These are phyloP conservation scores for Sphenopsis melanotis DNA, from an alignment of 2,797 vertebrate genomes.

Conservation along the genomic window DNA sequence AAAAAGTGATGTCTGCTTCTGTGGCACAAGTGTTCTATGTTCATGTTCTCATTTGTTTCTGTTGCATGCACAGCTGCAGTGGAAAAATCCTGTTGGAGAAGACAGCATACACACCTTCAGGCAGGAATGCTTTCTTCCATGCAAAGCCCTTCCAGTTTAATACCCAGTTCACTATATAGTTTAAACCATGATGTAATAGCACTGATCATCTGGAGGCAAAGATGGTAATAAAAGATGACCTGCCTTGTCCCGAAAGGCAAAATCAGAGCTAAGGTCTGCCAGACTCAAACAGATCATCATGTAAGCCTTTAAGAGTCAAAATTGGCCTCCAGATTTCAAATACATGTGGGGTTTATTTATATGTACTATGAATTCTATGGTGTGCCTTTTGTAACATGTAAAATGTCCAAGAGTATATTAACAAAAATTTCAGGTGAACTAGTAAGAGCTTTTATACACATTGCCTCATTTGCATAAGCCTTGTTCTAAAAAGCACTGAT, in stretches of 20 bases:
- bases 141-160: background rate
- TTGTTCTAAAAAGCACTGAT: background rate
- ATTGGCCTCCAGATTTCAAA: background rate
- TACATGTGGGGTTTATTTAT: background rate
- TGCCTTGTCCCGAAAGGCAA: background rate
- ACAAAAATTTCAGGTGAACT: slow-evolving; percentile 31
- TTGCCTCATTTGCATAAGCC: background rate
- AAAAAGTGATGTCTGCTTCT: background rate
- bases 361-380: background rate
- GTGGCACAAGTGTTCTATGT: background rate
- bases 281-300: background rate
- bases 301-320: background rate
- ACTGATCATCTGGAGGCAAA: background rate
- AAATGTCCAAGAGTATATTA: background rate
- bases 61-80: background rate
- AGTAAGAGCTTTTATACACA: background rate
- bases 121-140: background rate
- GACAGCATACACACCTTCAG: background rate
- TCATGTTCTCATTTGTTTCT: background rate
- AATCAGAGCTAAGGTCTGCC: background rate
- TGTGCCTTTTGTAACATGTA: background rate
- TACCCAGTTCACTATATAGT: background rate
- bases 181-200: slow-evolving; percentile 11
- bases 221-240: background rate
- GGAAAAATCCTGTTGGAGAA: background rate